phyloP scores from a whole-genome alignment of 2,797 vertebrate species.

The Notoglanidium macrostoma region DNA sequence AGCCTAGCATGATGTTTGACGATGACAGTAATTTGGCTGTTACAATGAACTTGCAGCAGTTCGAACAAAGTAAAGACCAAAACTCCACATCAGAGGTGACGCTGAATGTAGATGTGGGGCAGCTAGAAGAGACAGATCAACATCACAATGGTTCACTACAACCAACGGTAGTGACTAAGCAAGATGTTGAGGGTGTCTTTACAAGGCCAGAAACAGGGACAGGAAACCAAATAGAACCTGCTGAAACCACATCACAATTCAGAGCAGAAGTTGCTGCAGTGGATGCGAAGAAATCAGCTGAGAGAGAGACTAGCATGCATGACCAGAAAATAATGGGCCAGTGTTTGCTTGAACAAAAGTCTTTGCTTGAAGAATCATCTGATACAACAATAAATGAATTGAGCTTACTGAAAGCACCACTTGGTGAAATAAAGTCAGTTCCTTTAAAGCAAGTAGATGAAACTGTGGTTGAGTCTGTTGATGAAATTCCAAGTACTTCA shows the following conservation, averaged over 20 bases:
- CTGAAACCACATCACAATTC: slow-evolving; percentile 6
- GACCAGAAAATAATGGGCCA: slow-evolving; percentile 9
- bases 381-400: background rate
- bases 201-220: background rate
- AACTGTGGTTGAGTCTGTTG: background rate
- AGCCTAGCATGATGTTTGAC: background rate
- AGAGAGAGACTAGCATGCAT: background rate
- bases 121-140: background rate
- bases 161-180: slow-evolving; percentile 7
- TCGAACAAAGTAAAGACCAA: slow-evolving; percentile 11
- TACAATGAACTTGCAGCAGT: background rate
- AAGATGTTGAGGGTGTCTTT: background rate
- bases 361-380: slow-evolving; percentile 10
- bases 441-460: background rate
- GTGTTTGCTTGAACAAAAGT: background rate
- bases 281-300: slow-evolving; percentile 30
- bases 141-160: background rate
- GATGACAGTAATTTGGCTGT: slow-evolving; percentile 20
- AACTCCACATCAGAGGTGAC: background rate
- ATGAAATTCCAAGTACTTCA: slow-evolving; percentile 12
- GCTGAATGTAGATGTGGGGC: background rate
- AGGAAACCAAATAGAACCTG: slow-evolving; percentile 17
- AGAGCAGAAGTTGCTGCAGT: slow-evolving; percentile 31
- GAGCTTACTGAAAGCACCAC: background rate
- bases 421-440: background rate